Evolutionary conservation across 2,888 invertebrate species (phyloP).

Genomic region (Ernsta delagoae): DNA sequence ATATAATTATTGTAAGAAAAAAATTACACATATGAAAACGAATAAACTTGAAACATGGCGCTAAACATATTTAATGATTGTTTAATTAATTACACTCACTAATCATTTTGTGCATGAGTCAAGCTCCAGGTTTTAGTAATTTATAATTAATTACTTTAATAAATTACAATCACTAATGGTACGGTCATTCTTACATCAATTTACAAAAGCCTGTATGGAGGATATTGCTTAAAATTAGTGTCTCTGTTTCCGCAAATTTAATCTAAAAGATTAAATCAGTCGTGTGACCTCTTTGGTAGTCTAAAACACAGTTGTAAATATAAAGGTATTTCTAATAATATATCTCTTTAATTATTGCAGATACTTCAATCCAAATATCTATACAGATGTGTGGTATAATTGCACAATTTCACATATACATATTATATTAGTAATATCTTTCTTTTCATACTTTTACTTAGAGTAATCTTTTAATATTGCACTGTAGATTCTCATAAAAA

Average conservation of each 20-base stretch:
- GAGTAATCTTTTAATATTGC: constrained; percentile 81
- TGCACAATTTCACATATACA: constrained; percentile 66
- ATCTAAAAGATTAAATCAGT: constrained; percentile 53
- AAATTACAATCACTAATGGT: constrained; percentile 36
- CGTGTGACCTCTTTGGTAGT: constrained; percentile 74
- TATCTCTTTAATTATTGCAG: constrained; percentile 46
- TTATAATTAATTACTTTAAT: constrained; percentile 36
- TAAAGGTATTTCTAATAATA: constrained; percentile 40
- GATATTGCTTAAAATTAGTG: constrained; percentile 41
- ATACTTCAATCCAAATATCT: constrained; percentile 40
- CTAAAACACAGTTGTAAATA: constrained; percentile 53
- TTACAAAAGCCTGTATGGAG: constrained; percentile 39
- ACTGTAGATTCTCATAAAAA: constrained; percentile 67
- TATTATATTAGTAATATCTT: constrained; percentile 52
- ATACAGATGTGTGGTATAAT: constrained; percentile 62
- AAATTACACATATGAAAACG: constrained; percentile 26
- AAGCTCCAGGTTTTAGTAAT: constrained; percentile 37
- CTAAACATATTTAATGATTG: constrained; percentile 44
- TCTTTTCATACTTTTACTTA: constrained; percentile 68
- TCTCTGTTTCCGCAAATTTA: constrained; percentile 44
- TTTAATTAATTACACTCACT: constrained; percentile 45
- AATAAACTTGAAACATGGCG: constrained; percentile 39
- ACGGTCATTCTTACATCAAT: constrained; percentile 39
- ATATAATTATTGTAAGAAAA: constrained; percentile 39
- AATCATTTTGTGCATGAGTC: constrained; percentile 74